Evolutionary conservation across 1,140 invertebrate species (phyloP), one percentile per base, ranked within the genome.

Genomic region (Calephelis virginiensis): DNA sequence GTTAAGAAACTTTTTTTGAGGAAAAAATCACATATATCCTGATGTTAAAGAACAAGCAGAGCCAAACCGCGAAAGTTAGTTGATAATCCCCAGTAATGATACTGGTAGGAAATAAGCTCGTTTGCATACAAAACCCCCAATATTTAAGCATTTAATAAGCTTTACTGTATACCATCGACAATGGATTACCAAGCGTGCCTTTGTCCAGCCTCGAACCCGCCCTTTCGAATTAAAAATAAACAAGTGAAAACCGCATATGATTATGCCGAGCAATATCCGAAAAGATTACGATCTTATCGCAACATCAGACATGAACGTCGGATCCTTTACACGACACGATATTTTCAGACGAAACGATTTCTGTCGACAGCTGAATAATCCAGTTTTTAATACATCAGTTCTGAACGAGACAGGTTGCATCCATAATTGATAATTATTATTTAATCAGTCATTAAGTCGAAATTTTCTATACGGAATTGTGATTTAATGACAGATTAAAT

Each of bases 241-340:
- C 73, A 76, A 64, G 48, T 50, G 50, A 86, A 83, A 78, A 53
- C 70, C 81, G 88, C 88, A 90, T 90, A 90, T 88, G 86, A 90
- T 90, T 90, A 90, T 86, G 70, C 77, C 83, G 88, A 86, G 88
- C 88, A 88, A 90, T 90, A 90, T 90, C 86, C 86, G 83, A 85
- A 86, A 86, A 84, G 88, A 90, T 90, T 81, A 76, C 85, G 73
- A 90, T 90, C 88, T 90, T 90, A 90, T 90, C 88, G 77, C 63
- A 59, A 68, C 72, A 89, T 89, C 88, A 69, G 77, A 90, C 85
- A 85, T 78, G 82, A 69, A 65, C 75, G 67, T 76, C 62, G 74
- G 37, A 78, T 67, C 72, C 43, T 83, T 87, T 86, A 77, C 61
- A 86, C 70, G 47, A 17, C 67, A 74, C 83, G 83, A 85, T 70